Base-by-base conservation (phyloP, 2,113 vertebrate species). In the Lanius ludovicianus region DNA sequence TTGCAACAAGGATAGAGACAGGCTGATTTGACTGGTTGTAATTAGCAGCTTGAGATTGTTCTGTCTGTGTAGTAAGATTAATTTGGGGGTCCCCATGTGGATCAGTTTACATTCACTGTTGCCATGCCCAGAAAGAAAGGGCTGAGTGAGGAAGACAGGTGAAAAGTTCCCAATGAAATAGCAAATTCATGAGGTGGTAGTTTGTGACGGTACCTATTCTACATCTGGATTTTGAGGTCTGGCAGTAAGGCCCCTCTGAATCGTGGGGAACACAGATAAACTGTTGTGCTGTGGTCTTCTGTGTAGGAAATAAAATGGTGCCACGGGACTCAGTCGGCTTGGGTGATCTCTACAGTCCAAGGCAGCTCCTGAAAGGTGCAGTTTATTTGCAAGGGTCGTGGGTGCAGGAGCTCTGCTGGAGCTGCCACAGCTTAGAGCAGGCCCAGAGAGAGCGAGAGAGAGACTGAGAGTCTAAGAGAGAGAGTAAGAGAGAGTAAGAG, bases 111-210 rank as follows among this genome's bases (percentile, higher is more conserved):
- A 12, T 25, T 47, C 31, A 33, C 17, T 33, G 12, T 15, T 49
- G 18, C 19, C 35, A 30, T 44, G 46, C 18, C 55, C 23, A 82
- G 24, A 55, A 69, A 14, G 37, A 27, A 44, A 8, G 25, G 27
- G 31, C 8, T n/a, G 52, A 28, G 57, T 21, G 42, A 68, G 15
- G 33, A 55, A 81, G 22, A 50, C 2, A 5, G 16, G 42, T 3
- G 0, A 1, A 1, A 44, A 71, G 31, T 8, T 83, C n/a, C 4
- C n/a, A 25, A 1, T 31, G 41, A 64, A 68, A 42, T 1, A 63
- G 46, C 30, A 23, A 52, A 67, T 11, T 81, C 1, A 5, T 5
- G 39, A 87, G 13, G 30, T 7, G 14, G 33, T 10, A 30, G 10
- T 41, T 23, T 21, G 27, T 42, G 63, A 16, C 15, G 11, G 46